These are phyloP conservation scores for Caradrina clavipalpis DNA, from an alignment of 2,888 invertebrate genomes.

Conservation along the genomic window DNA sequence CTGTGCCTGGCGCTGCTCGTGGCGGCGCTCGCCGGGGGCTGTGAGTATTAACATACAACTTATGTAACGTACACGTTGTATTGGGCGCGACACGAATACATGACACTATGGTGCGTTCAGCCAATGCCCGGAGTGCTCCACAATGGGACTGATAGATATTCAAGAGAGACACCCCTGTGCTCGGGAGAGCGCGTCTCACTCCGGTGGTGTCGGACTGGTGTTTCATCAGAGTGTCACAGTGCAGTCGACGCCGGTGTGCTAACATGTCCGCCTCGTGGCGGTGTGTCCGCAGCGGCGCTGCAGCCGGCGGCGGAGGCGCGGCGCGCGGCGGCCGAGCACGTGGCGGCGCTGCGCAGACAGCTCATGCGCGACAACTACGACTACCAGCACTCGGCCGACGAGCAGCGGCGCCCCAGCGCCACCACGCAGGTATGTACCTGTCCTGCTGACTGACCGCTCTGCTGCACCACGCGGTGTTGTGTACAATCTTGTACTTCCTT, in stretches of 20 bases:
- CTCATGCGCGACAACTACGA: constrained; percentile 78
- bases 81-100: too few relatives aligned
- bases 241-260: too few relatives aligned
- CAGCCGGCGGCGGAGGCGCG: background rate
- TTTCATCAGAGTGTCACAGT: too few relatives aligned
- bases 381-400: constrained; percentile 61
- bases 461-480: background rate
- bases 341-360: constrained; percentile 66
- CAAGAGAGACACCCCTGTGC: too few relatives aligned
- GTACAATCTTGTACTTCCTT: background rate
- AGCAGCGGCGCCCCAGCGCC: background rate
- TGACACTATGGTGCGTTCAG: too few relatives aligned
- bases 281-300: background rate
- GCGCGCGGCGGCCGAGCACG: constrained; percentile 36
- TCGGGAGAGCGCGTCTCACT: too few relatives aligned
- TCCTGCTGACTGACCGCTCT: too few relatives aligned
- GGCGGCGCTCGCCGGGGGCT: background rate
- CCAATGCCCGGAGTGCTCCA: too few relatives aligned
- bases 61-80: background rate
- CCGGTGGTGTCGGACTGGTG: too few relatives aligned
- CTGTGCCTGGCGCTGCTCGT: constrained; percentile 9
- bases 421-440: too few relatives aligned
- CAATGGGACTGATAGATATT: too few relatives aligned
- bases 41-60: constrained; percentile 16
- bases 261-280: too few relatives aligned